These are phyloP conservation scores for Andrena bucephala DNA, from an alignment of 2,888 invertebrate species.

Conservation along the genomic window DNA sequence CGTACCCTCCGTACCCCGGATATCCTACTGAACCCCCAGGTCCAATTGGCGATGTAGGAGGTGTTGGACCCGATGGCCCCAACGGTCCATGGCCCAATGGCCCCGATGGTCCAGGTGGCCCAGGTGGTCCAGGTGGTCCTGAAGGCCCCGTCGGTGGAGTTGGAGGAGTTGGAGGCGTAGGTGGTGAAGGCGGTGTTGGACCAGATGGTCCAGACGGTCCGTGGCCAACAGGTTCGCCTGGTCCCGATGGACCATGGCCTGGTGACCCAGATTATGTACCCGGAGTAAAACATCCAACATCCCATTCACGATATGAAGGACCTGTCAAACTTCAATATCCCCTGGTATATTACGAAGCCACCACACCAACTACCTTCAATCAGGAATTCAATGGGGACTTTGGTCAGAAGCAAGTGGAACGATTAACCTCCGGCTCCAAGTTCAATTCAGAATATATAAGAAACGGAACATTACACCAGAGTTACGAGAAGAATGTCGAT, in stretches of 20 bases:
- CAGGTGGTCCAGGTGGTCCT: constrained; percentile 39
- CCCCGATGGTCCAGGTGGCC: constrained; percentile 43
- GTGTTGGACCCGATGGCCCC: constrained; percentile 41
- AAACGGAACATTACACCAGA: neutral
- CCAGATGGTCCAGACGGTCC: constrained; percentile 67
- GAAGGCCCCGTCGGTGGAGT: constrained; percentile 17
- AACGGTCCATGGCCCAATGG: constrained; percentile 44
- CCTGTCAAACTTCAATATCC: constrained; percentile 53
- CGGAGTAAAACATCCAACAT: constrained; percentile 31
- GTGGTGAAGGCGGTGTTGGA: constrained; percentile 59
- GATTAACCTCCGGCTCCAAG: constrained; percentile 19
- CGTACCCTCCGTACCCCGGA: constrained; percentile 45
- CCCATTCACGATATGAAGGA: constrained; percentile 25
- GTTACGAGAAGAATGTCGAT: constrained; percentile 26
- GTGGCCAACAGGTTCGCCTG: constrained; percentile 80
- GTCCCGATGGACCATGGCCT: constrained; percentile 81
- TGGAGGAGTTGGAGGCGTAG: constrained; percentile 63
- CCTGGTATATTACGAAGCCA: constrained; percentile 26
- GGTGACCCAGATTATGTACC: constrained; percentile 81
- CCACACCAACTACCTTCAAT: constrained; percentile 15
- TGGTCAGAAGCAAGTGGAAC: constrained; percentile 37
- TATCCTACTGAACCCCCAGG: constrained; percentile 29
- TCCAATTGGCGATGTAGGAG: constrained; percentile 34
- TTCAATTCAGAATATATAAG: constrained; percentile 16
- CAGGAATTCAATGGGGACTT: neutral